Evolutionary conservation across 2,113 vertebrate species (phyloP).

Genomic region (Xiphias gladius): DNA sequence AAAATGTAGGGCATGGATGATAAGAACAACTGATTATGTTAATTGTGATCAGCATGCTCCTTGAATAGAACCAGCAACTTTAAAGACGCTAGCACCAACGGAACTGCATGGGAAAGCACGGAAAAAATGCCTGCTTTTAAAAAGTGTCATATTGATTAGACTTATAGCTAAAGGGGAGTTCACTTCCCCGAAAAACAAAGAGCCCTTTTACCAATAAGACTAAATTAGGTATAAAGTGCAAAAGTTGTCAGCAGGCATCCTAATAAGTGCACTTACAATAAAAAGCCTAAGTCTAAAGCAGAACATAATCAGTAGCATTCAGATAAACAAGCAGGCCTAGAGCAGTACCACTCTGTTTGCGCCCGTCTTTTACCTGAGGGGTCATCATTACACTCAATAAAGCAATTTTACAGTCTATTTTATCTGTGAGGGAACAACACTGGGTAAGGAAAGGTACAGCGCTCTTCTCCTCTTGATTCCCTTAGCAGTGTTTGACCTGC

Average conservation of each 20-base stretch:
- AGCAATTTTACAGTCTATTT: constrained; percentile 85
- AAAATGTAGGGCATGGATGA: constrained; percentile 12
- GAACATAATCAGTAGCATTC: constrained; percentile 40
- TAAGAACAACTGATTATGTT: not conserved
- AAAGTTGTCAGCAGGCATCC: constrained; percentile 14
- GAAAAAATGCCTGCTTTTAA: not conserved
- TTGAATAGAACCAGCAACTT: constrained; percentile 6
- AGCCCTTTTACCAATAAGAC: not conserved
- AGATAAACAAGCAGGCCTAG: constrained; percentile 60
- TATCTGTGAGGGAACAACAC: constrained; percentile 68
- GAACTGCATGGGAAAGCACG: not conserved
- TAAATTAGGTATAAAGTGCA: constrained; percentile 20
- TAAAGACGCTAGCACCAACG: not conserved
- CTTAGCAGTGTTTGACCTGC: constrained; percentile 71
- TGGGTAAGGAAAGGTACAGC: constrained; percentile 64
- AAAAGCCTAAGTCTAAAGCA: constrained; percentile 38
- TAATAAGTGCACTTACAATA: constrained; percentile 27
- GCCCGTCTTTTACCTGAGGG: constrained; percentile 71
- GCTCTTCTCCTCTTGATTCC: constrained; percentile 70
- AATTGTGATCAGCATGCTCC: not conserved
- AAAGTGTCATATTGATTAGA: constrained; percentile 18
- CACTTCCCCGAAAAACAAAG: not conserved
- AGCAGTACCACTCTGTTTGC: constrained; percentile 44
- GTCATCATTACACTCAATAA: constrained; percentile 84
- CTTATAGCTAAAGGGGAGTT: not conserved